These are phyloP conservation scores for Agonopterix arenella DNA, from an alignment of 2,888 invertebrate genomes.

Conservation along the genomic window DNA sequence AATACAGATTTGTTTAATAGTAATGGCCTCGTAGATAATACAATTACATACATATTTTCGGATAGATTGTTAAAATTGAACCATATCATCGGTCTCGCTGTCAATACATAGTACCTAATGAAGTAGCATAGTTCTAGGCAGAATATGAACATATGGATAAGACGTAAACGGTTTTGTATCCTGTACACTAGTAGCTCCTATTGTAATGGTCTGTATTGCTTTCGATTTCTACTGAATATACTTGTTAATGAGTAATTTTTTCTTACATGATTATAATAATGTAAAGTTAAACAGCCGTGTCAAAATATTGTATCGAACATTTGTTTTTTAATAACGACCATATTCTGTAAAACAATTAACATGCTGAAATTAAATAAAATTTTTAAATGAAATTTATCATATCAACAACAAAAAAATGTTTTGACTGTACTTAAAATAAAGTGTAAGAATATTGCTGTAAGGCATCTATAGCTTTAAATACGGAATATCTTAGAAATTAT, in stretches of 20 bases:
- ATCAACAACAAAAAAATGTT: too few species aligned
- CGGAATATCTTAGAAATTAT: slow-evolving; percentile 13
- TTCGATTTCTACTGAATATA: too few species aligned
- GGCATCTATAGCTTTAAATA: slow-evolving; percentile 45
- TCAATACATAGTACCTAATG: slow-evolving; percentile 19
- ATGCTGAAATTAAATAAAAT: too few species aligned
- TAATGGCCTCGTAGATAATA: slow-evolving; percentile 42
- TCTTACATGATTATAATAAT: too few species aligned
- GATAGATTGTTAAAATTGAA: slow-evolving; percentile 48
- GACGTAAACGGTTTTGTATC: slow-evolving; percentile 34
- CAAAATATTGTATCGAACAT: too few species aligned
- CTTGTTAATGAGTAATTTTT: too few species aligned
- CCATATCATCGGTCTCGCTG: slow-evolving; percentile 30
- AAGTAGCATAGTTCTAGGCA: slow-evolving; percentile 14
- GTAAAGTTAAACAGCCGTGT: too few species aligned
- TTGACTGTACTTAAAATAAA: slow-evolving; percentile 1
- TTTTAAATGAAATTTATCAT: too few species aligned
- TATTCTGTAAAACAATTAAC: too few species aligned
- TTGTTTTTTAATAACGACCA: too few species aligned
- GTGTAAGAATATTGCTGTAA: slow-evolving; percentile 30
- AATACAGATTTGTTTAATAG: slow-evolving; percentile 20
- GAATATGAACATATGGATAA: slow-evolving; percentile 6
- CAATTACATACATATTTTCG: slow-evolving; percentile 60
- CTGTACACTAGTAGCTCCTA: slow-evolving; percentile 18
- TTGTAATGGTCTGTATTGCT: too few species aligned